Base-by-base conservation (phyloP, 2,113 vertebrate species). In the Siphamia tubifer region DNA sequence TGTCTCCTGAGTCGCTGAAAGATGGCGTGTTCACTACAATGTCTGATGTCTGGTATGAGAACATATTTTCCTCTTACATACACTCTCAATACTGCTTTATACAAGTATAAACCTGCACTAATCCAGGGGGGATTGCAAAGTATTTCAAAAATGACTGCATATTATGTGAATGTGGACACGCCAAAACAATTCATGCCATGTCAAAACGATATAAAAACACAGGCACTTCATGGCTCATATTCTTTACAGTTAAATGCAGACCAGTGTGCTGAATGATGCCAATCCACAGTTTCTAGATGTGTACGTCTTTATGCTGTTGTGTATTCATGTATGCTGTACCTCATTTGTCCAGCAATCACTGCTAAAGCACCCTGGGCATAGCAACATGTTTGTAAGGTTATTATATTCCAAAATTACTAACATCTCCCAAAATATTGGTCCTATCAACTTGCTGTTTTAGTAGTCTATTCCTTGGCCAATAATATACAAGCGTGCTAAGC, bases 11-110 rank as follows among this genome's bases (percentile, higher is more conserved):
- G 56, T 99, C 98, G 0, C 94, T 99, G 51, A 99, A 99, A 66
- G 98, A 99, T 0, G 98, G 98, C 21, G 97, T 99, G 69, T 99
- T 99, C 93, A 99, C 97, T 32, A 99, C 96, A 0, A 95, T 98
- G 84, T 98, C 98, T 4, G 97, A 99, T 2, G 98, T 99, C 91
- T 99, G 98, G 98, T 99, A 96, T 77, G 77, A 74, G 54, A 69
- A 43, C 39, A 28, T 31, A 48, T 45, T 39, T 31, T 68, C 60
- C 34, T 40, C 11, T 27, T 28, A 32, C n/a, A 55, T 6, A 61
- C 24, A 64, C 34, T 27, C 39, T 24, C 16, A 72, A 23, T 1
- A n/a, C 24, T 62, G 23, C 35, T 21, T 45, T 44, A 27, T 11
- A 52, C 56, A 58, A 64, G 49, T 49, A 28, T 15, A n/a, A 73